Evolutionary conservation across 2,113 vertebrate genomes (phyloP).

Genomic region (Martes martes): DNA sequence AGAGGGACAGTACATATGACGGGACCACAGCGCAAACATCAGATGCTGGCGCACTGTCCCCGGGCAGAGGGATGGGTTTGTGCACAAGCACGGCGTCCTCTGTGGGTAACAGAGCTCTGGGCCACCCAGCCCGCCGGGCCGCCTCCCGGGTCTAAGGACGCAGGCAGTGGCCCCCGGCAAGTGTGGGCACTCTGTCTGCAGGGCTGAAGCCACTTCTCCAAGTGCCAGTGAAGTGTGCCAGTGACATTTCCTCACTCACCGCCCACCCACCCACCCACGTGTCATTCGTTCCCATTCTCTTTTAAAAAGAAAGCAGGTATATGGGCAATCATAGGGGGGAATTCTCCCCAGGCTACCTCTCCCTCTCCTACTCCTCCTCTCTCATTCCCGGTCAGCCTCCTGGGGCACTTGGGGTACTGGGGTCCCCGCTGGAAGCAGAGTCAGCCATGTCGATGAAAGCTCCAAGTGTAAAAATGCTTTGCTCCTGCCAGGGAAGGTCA

Average conservation of each 20-base stretch:
- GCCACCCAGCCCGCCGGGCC: neutral
- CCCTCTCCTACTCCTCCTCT: neutral
- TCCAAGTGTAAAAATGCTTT: neutral
- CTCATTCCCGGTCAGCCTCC: neutral
- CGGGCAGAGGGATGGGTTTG: neutral
- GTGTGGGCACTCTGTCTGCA: neutral
- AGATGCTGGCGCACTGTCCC: neutral
- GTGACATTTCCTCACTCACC: neutral
- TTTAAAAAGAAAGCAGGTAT: neutral
- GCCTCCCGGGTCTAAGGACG: neutral
- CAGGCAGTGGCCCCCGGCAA: neutral
- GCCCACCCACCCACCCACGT: neutral
- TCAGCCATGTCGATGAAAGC: neutral
- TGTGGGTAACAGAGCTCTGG: neutral
- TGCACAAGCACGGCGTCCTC: neutral
- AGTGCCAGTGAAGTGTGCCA: neutral
- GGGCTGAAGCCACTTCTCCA: neutral
- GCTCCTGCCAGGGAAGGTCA: neutral
- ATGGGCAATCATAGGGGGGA: neutral
- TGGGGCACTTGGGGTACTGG: neutral
- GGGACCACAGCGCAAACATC: neutral
- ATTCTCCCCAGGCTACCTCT: neutral
- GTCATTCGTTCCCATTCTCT: neutral
- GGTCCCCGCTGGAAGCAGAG: neutral
- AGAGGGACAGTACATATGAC: neutral